A percentile compares a stretch with the other conserved stretches of the same genome.
Conservation (phyloP, 1,140 invertebrate species). For the Olivierus martensii region DNA sequence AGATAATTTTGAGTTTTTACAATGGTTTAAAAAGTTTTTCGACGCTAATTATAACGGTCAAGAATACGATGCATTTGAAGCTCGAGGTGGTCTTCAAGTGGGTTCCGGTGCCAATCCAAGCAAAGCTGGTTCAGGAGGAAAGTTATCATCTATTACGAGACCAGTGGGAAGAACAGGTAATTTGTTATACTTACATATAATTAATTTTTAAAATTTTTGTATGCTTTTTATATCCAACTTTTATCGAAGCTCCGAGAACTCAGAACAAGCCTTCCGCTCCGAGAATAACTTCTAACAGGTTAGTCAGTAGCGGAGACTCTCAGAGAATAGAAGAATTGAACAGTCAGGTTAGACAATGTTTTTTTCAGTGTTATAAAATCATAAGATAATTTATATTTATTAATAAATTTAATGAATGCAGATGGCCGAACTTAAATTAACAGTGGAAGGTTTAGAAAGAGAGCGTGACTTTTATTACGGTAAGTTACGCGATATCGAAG, state of each 20-base stretch:
- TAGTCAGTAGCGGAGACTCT: slow-evolving; percentile 6
- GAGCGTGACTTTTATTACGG: slow-evolving; percentile 99
- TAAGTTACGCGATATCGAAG: slow-evolving; percentile 94
- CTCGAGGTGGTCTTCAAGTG: slow-evolving; percentile 55
- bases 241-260: no score
- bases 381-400: not conserved
- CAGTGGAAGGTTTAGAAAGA: slow-evolving; percentile 86
- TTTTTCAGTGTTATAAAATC: no score
- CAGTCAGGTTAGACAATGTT: slow-evolving; percentile 5
- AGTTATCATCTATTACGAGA: slow-evolving; percentile 1
- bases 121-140: not conserved
- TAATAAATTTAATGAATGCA: not conserved
- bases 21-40: slow-evolving; percentile 99
- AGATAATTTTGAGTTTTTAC: slow-evolving; percentile 99
- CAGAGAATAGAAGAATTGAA: slow-evolving; percentile 14
- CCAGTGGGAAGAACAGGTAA: slow-evolving; percentile 6
- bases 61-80: slow-evolving; percentile 79
- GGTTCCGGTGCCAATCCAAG: slow-evolving; percentile 28
- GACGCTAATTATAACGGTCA: slow-evolving; percentile 95
- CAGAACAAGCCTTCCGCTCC: no score
- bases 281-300: not conserved
- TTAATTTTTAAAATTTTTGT: no score
- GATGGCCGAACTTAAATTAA: slow-evolving; percentile 58
- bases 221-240: no score
- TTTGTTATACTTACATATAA: not conserved